Base-by-base conservation (phyloP, 2,113 vertebrate genomes). In the Hepsetus odoe region DNA sequence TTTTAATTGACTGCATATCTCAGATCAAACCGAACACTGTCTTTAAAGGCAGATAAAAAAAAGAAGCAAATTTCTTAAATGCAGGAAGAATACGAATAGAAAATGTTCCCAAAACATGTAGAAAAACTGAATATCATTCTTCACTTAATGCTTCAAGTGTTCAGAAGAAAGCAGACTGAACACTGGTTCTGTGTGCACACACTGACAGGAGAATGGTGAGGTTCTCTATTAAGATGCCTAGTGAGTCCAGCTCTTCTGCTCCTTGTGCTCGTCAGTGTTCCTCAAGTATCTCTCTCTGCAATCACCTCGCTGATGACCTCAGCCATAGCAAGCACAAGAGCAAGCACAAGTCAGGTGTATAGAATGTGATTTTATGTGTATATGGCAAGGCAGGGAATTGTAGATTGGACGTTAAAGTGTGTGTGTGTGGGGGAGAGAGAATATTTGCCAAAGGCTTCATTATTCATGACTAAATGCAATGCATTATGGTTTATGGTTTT, bases 271-370 rank as follows among this genome's bases (percentile, higher is more conserved):
- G 49, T 75, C 61, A 53, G 59, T 53, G 22, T 38, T 77, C 58
- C 38, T 76, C 22, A 20, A 72, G 61, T 56, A 30, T 44, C 35
- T 46, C 68, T 67, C 26, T 12, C 1, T 8, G 46, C 46, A 86
- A 86, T 72, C 84, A 65, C 32, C 61, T 14, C 20, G 4, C 70
- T 72, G 51, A 72, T 53, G 35, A 33, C n/a, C 32, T 58, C 55
- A 10, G 32, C 18, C 32, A 72, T 22, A 9, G 24, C 32, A 65
- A 56, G 12, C 20, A 13, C 20, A 38, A 22, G 46, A 72, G 49
- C 35, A 3, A 13, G n/a, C 5, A 2, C 20, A 22, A 40, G 55
- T 53, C 46, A 66, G 61, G 12, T 24, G 13, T 56, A 18, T 12
- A 12, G 42, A 49, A 32, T 30, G 46, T 44, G 9, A 38, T 79